Evolutionary conservation across 2,888 invertebrate genomes (phyloP).

Genomic region (Parnassius mnemosyne): DNA sequence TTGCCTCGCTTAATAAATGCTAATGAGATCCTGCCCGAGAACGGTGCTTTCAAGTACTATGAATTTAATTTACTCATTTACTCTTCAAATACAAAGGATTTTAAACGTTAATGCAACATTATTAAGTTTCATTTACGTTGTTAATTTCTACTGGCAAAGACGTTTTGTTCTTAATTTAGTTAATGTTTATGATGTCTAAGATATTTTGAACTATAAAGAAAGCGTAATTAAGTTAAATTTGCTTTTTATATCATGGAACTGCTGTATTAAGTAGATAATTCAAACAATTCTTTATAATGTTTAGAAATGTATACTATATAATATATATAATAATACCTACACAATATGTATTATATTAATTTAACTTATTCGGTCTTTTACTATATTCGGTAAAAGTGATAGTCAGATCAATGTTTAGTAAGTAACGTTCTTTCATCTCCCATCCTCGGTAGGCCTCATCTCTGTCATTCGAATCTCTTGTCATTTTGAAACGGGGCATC

Average conservation of each 20-base stretch:
- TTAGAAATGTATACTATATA: no score
- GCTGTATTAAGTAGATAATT: no score
- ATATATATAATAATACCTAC: no score
- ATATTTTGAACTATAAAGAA: slow-evolving; percentile 9
- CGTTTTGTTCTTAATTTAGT: slow-evolving; percentile 3
- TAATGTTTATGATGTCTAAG: slow-evolving; percentile 6
- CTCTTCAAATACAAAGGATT: slow-evolving; percentile 7
- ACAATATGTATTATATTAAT: no score
- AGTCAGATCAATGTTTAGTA: no score
- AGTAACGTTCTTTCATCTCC: no score
- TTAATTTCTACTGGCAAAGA: slow-evolving; percentile 5
- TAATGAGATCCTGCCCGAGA: slow-evolving; percentile 26
- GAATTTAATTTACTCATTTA: slow-evolving; percentile 13
- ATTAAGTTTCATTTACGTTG: slow-evolving; percentile 19
- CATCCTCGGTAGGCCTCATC: no score
- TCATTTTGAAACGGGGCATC: no score
- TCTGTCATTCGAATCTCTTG: no score
- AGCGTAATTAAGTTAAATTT: not conserved
- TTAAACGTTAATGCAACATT: slow-evolving; percentile 5
- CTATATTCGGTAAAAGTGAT: no score
- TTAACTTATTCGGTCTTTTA: no score
- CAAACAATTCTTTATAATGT: no score
- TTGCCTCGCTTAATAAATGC: slow-evolving; percentile 35
- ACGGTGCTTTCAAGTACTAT: slow-evolving; percentile 25
- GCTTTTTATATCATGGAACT: not conserved